phyloP scores from a whole-genome alignment of 2,797 vertebrate species.

The Pseudocheirus occidentalis region DNA sequence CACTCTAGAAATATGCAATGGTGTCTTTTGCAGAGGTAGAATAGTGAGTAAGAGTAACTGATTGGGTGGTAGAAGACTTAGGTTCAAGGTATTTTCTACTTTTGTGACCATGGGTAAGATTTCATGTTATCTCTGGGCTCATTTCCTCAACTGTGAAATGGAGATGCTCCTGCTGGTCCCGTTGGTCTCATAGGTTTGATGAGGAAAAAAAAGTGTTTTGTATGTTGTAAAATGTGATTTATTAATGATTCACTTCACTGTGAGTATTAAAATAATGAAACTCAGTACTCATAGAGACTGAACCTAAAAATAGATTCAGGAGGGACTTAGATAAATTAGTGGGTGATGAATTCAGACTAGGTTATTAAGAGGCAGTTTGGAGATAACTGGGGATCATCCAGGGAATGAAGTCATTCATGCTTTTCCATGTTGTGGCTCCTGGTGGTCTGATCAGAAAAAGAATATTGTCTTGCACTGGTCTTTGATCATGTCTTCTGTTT shows the following conservation, averaged over 20 bases:
- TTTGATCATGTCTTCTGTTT: background rate
- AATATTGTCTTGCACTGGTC: background rate
- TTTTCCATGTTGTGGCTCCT: background rate
- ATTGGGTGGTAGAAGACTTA: background rate
- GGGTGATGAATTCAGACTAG: conserved; percentile 70
- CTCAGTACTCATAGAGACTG: conserved; percentile 49
- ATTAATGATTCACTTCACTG: background rate
- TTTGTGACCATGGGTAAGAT: background rate
- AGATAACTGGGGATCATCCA: conserved; percentile 75
- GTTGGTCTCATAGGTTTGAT: background rate
- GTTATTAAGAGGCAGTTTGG: conserved; percentile 71
- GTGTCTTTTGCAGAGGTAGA: background rate
- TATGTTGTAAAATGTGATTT: background rate
- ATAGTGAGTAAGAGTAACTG: background rate
- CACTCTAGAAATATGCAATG: background rate
- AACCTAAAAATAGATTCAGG: conserved; percentile 75
- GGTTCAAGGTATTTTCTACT: background rate
- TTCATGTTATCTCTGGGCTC: background rate
- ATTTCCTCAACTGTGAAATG: background rate
- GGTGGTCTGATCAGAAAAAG: background rate
- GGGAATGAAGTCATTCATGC: background rate
- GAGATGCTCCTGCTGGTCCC: background rate
- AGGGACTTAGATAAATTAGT: conserved; percentile 78
- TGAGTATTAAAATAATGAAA: conserved; percentile 64
- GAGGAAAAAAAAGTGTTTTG: background rate